Conservation (phyloP, 2,113 vertebrate genomes). For the Cygnus buccinator region DNA sequence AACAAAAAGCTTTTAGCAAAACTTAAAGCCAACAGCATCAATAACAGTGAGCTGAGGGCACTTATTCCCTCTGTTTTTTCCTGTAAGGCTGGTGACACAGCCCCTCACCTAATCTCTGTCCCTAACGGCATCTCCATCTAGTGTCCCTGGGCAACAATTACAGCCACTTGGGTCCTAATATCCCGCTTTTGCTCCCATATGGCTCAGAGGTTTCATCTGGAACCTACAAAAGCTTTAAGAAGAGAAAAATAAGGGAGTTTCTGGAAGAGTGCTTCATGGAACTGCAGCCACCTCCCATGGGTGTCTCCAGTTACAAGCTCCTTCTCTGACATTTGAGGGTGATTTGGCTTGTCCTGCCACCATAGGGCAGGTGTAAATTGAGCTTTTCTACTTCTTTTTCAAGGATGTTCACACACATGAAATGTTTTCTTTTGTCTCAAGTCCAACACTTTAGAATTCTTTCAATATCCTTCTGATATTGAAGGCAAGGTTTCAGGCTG, state of each 20-base stretch:
- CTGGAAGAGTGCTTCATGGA: not conserved
- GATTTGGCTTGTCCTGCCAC: not conserved
- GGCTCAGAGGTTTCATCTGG: not conserved
- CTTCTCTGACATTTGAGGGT: not conserved
- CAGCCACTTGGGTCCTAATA: not conserved
- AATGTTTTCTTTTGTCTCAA: not conserved
- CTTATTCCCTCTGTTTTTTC: not conserved
- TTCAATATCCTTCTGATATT: not conserved
- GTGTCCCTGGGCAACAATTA: conserved; percentile 50
- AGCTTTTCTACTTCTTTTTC: not conserved
- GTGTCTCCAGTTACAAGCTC: not conserved
- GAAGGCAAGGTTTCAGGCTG: not conserved
- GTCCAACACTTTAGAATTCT: not conserved
- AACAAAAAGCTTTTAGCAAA: conserved; percentile 67
- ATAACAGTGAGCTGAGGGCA: conserved; percentile 31
- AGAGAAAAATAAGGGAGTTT: not conserved
- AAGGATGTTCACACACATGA: not conserved
- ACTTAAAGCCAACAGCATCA: conserved; percentile 62
- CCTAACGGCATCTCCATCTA: conserved; percentile 59
- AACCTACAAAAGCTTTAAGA: not conserved
- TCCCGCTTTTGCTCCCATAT: not conserved
- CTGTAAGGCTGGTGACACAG: not conserved
- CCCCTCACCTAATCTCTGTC: not conserved
- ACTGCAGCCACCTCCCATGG: not conserved
- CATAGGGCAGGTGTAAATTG: not conserved